phyloP scores from a whole-genome alignment of 2,888 invertebrate species.

The Drosophila algonquin region DNA sequence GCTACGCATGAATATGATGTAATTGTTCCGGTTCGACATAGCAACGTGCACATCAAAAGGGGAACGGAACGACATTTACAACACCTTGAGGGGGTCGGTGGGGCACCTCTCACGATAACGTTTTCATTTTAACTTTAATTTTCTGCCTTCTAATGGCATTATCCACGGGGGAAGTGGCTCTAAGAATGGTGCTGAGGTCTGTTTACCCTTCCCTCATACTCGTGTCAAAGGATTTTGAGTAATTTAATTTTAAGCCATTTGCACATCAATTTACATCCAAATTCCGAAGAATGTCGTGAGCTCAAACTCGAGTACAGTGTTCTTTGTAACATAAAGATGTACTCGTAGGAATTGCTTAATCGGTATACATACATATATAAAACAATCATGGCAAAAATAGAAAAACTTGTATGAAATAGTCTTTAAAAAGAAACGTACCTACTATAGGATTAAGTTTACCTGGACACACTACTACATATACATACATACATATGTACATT shows the following conservation, averaged over 20 bases:
- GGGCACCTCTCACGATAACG: constrained; percentile 45
- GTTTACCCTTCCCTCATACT: constrained; percentile 18
- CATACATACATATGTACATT: constrained; percentile 1
- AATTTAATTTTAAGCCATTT: constrained; percentile 65
- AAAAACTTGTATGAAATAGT: background rate
- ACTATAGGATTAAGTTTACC: background rate
- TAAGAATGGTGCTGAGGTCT: background rate
- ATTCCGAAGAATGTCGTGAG: constrained; percentile 4
- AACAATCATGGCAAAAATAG: background rate
- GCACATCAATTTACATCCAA: constrained; percentile 52
- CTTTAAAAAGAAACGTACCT: background rate
- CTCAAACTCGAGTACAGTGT: background rate
- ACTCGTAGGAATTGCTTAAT: background rate
- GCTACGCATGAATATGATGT: constrained; percentile 26
- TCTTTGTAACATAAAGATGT: background rate
- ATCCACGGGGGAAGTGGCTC: constrained; percentile 28
- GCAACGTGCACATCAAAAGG: constrained; percentile 57
- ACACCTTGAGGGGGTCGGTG: background rate
- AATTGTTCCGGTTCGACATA: constrained; percentile 26
- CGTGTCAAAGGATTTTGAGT: constrained; percentile 70
- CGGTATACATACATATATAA: background rate
- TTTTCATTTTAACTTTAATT: constrained; percentile 69
- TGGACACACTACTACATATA: background rate
- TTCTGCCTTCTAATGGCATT: constrained; percentile 68
- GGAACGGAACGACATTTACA: constrained; percentile 11